Evolutionary conservation across 37 sponge, comb jelly and placozoan species (phyloP), one percentile per base, ranked within the genome.

Genomic region (Hormiphora californensis): DNA sequence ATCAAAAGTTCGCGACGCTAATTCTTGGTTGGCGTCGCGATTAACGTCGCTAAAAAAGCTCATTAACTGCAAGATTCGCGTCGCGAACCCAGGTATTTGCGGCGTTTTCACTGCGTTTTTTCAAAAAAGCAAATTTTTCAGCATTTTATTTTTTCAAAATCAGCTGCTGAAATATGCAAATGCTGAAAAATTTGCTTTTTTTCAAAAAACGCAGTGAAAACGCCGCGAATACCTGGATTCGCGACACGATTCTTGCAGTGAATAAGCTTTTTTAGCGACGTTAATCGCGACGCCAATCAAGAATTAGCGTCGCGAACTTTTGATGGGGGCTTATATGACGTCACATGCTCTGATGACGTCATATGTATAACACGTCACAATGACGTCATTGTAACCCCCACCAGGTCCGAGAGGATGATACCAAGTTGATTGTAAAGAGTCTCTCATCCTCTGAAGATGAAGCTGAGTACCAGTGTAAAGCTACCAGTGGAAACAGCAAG

Each of bases 361-460:
- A 49, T 49, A 9, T 49, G 15, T 17, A 17, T 49, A 49, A 49
- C 53, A 9, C 53, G 53, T 17, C 53, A 17, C 9, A 49, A 17
- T 49, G 53, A 9, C 9, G 15, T 49, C 9, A 49, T 49, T 49
- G 15, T 49, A 9, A 49, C 9, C 9, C 15, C 11, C 19, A 23
- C 37, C 25, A 73, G 81, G 81, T 73, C 7, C 23, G 40, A 40
- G 81, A 73, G 43, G n/a, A n/a, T n/a, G n/a, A n/a, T n/a, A 73
- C 81, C 5, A 73, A 46, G 28, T 43, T 73, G 81, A 33, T 73
- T 4, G 81, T 73, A 28, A 73, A 73, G 81, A 73, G 81, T 19
- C 40, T 73, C 35, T 43, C 40, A 28, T n/a, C 44, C 4, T 4
- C 23, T 5, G 81, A 73, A 22, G 81, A 73, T 28, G 23, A 39